Evolutionary conservation across 2,888 invertebrate genomes (phyloP).

Genomic region (Dryobotodes eremita): DNA sequence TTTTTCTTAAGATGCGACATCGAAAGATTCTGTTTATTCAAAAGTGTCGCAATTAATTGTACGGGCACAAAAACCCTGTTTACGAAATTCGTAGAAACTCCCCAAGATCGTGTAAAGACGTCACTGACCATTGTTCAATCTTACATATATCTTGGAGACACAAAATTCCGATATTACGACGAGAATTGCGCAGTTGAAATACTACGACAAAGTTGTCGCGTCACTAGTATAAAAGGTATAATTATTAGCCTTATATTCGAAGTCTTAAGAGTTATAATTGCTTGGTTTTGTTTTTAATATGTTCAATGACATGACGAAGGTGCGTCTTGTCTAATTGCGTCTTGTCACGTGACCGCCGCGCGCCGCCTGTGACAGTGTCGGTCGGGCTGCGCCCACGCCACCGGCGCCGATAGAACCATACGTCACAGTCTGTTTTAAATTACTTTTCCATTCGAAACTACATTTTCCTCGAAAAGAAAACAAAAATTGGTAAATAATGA

Average conservation of each 20-base stretch:
- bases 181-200: slow-evolving; percentile 70
- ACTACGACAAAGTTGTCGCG: slow-evolving; percentile 41
- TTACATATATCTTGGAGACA: slow-evolving; percentile 55
- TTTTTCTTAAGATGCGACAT: slow-evolving; percentile 15
- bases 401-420: slow-evolving; percentile 55
- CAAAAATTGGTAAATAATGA: slow-evolving; percentile 21
- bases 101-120: slow-evolving; percentile 49
- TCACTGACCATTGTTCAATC: slow-evolving; percentile 60
- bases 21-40: slow-evolving; percentile 32
- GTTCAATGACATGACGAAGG: slow-evolving; percentile 74
- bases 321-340: slow-evolving; percentile 78
- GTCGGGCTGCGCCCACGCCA: slow-evolving; percentile 70
- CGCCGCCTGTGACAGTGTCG: slow-evolving; percentile 73
- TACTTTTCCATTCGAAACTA: slow-evolving; percentile 30
- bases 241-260: slow-evolving; percentile 42
- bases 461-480: slow-evolving; percentile 35
- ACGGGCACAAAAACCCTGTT: slow-evolving; percentile 42
- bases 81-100: slow-evolving; percentile 49
- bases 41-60: slow-evolving; percentile 44
- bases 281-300: slow-evolving; percentile 35
- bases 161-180: slow-evolving; percentile 65
- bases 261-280: slow-evolving; percentile 40
- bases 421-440: slow-evolving; percentile 68
- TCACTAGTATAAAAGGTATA: slow-evolving; percentile 13
- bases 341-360: slow-evolving; percentile 71